Conservation (phyloP, 2,113 vertebrate species). For the Pteropus alecto region DNA sequence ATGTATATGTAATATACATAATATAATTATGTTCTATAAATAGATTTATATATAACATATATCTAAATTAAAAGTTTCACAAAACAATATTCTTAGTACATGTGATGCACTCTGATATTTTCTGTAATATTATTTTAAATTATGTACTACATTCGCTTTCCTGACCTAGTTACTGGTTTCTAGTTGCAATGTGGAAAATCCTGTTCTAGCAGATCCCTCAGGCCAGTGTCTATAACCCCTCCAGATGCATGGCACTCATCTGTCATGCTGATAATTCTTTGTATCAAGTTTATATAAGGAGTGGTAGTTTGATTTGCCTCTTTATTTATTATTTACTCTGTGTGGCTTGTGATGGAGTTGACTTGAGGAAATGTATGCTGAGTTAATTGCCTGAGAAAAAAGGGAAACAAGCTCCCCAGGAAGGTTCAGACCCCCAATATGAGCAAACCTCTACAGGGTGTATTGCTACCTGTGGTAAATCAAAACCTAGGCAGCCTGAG, state of each 20-base stretch:
- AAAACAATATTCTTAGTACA: background rate
- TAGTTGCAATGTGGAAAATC: background rate
- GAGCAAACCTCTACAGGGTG: background rate
- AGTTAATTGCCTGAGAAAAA: background rate
- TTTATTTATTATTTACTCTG: background rate
- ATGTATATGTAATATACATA: background rate
- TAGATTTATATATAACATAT: background rate
- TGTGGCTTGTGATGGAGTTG: background rate
- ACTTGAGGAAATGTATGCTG: background rate
- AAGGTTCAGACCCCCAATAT: accelerated
- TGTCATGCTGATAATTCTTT: background rate
- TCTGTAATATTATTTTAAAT: background rate
- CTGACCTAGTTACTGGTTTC: background rate
- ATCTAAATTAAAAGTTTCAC: background rate
- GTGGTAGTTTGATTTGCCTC: background rate
- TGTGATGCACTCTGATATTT: background rate
- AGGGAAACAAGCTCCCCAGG: background rate
- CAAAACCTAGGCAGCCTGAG: background rate
- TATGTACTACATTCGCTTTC: background rate
- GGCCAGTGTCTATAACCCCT: background rate
- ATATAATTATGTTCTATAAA: background rate
- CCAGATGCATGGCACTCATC: background rate
- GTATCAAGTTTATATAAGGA: background rate
- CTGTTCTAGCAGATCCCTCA: background rate
- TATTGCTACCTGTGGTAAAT: background rate